phyloP scores from a whole-genome alignment of 2,113 vertebrate species.

The Epinephelus lanceolatus region DNA sequence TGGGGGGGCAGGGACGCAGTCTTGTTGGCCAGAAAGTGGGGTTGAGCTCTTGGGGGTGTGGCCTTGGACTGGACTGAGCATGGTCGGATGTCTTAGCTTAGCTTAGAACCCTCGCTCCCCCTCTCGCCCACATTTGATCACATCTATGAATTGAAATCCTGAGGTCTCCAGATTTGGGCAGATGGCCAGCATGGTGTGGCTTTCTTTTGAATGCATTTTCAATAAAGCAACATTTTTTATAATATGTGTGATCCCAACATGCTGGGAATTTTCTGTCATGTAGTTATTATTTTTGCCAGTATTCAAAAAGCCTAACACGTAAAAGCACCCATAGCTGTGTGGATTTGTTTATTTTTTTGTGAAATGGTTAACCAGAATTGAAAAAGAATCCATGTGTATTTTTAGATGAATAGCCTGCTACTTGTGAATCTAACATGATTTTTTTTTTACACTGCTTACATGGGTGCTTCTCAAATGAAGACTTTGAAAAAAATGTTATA shows the following conservation, averaged over 20 bases:
- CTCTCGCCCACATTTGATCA: conserved; percentile 57
- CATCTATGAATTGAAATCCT: conserved; percentile 58
- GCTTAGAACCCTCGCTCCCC: conserved; percentile 50
- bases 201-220: conserved; percentile 18
- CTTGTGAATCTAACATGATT: neutral
- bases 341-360: neutral
- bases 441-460: neutral
- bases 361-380: neutral
- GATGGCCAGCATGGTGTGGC: conserved; percentile 10
- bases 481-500: conserved; percentile 2
- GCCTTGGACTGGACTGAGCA: conserved; percentile 56
- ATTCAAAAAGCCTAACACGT: neutral
- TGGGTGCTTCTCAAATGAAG: neutral
- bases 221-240: neutral
- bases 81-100: conserved; percentile 72
- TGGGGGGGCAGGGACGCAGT: conserved; percentile 51
- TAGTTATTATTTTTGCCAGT: neutral
- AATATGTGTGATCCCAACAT: neutral
- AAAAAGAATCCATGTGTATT: neutral
- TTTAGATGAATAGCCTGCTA: neutral
- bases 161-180: conserved; percentile 37
- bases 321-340: neutral
- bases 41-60: conserved; percentile 78
- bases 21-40: conserved; percentile 78
- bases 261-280: neutral